A percentile compares a stretch with the other conserved stretches of the same genome.
phyloP scores from a whole-genome alignment of 2,888 invertebrate species.

The Carabus problematicus region DNA sequence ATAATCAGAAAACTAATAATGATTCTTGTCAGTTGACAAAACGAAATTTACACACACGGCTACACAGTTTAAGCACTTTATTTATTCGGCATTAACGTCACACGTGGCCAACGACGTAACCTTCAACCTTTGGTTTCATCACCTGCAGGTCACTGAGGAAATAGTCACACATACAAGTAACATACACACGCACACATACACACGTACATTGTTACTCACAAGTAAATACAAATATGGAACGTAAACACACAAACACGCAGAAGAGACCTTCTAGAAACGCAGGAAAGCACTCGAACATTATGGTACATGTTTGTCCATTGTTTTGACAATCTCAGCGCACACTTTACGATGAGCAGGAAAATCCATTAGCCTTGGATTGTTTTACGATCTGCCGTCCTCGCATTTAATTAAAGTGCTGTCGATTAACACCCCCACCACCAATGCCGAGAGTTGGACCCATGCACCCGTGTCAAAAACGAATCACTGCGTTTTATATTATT shows the following conservation, averaged over 20 bases:
- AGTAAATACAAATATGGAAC: no score
- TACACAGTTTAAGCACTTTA: not conserved
- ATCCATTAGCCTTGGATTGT: slow-evolving; percentile 43
- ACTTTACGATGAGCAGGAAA: slow-evolving; percentile 48
- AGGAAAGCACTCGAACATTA: not conserved
- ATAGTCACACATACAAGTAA: slow-evolving; percentile 3
- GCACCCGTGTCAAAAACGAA: slow-evolving; percentile 1
- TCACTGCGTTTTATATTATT: slow-evolving; percentile 8
- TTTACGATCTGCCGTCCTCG: slow-evolving; percentile 30
- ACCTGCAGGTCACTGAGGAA: slow-evolving; percentile 26
- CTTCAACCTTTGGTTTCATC: slow-evolving; percentile 35
- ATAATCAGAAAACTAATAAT: not conserved
- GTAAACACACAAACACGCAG: not conserved
- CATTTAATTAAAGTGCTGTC: slow-evolving; percentile 31
- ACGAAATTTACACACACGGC: not conserved
- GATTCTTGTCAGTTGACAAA: not conserved
- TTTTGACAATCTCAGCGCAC: slow-evolving; percentile 48
- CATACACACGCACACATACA: not conserved
- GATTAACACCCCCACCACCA: slow-evolving; percentile 1
- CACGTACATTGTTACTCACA: no score
- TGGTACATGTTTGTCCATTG: slow-evolving; percentile 44
- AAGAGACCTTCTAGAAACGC: not conserved
- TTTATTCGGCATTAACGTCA: slow-evolving; percentile 12
- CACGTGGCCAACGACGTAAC: slow-evolving; percentile 21
- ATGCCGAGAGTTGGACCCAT: not conserved